Evolutionary conservation across 2,113 vertebrate genomes (phyloP).

Genomic region (Pholis gunnellus): DNA sequence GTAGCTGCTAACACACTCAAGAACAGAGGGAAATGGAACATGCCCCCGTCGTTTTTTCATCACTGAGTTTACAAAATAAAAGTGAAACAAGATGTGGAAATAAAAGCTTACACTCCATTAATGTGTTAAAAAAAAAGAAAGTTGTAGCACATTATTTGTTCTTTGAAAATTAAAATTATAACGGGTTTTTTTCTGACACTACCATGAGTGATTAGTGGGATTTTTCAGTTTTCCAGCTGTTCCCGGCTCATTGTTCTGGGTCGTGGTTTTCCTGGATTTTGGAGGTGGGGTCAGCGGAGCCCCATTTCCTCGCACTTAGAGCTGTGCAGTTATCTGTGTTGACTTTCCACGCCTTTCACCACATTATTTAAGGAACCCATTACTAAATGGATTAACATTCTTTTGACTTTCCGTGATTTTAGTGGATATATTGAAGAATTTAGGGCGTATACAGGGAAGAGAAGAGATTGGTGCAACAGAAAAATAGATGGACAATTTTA

Average conservation of each 20-base stretch:
- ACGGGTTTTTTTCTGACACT: constrained; percentile 14
- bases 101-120: background rate
- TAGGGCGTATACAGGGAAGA: background rate
- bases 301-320: constrained; percentile 77
- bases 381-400: constrained; percentile 35
- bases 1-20: background rate
- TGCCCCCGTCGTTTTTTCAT: background rate
- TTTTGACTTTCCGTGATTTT: constrained; percentile 19
- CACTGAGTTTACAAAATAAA: background rate
- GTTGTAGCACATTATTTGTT: background rate
- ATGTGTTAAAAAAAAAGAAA: background rate
- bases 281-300: constrained; percentile 65
- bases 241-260: constrained; percentile 77
- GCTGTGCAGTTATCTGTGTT: constrained; percentile 70
- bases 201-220: constrained; percentile 6
- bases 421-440: background rate
- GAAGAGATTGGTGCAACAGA: constrained; percentile 5
- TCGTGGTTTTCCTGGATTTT: constrained; percentile 63
- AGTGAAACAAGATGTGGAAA: background rate
- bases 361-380: constrained; percentile 44
- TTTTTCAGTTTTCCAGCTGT: constrained; percentile 45
- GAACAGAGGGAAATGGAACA: constrained; percentile 1
- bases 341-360: constrained; percentile 66
- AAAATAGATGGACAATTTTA: background rate
- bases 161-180: constrained; percentile 22